Evolutionary conservation across 2,888 invertebrate species (phyloP).

Genomic region (Hesperia comma): DNA sequence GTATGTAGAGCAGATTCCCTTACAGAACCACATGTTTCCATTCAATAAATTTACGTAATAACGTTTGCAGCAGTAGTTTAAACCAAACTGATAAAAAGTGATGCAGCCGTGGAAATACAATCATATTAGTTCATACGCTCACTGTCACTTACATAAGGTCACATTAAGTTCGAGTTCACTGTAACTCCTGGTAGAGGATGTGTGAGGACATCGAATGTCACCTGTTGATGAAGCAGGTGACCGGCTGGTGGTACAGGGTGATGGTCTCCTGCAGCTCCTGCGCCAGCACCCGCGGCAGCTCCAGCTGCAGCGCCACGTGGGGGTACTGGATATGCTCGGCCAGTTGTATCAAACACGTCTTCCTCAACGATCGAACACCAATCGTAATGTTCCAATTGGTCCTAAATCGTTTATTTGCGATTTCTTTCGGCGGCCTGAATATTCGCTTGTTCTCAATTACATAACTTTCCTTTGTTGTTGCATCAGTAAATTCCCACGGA

Average conservation of each 20-base stretch:
- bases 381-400: slow-evolving; percentile 81
- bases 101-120: no score
- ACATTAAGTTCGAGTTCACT: background rate
- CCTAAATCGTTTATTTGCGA: slow-evolving; percentile 62
- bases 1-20: no score
- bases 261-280: slow-evolving; percentile 56
- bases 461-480: slow-evolving; percentile 86
- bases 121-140: no score
- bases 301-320: slow-evolving; percentile 60
- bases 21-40: no score
- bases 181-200: background rate
- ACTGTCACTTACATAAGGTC: no score
- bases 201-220: slow-evolving; percentile 7
- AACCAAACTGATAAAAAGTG: no score
- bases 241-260: background rate
- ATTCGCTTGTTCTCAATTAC: slow-evolving; percentile 81
- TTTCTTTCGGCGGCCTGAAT: slow-evolving; percentile 69
- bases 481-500: slow-evolving; percentile 93
- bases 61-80: no score
- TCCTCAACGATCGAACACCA: slow-evolving; percentile 76
- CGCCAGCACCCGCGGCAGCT: slow-evolving; percentile 69
- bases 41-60: no score
- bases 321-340: slow-evolving; percentile 62
- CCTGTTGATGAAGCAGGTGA: background rate
- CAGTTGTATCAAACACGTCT: slow-evolving; percentile 71